Base-by-base conservation (phyloP, 2,797 vertebrate genomes). In the Betta splendens region DNA sequence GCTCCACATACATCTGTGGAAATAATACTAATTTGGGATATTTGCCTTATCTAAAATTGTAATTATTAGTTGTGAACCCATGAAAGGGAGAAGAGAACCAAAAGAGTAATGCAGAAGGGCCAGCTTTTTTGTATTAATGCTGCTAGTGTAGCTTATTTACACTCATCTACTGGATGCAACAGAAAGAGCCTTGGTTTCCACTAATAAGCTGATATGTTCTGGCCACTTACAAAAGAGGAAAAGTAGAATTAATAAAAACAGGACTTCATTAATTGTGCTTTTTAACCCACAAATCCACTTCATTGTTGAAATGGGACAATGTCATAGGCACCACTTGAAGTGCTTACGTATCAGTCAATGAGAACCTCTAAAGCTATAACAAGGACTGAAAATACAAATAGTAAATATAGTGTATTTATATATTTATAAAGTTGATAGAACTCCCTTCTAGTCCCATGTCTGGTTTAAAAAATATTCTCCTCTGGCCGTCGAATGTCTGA, bases 101-200 rank as follows among this genome's bases (percentile, higher is more conserved):
- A 68, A 69, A 45, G 16, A 42, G 65, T 25, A 72, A 73, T 22
- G 46, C 55, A 62, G 62, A 75, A 69, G 48, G 77, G 72, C 77
- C 77, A 84, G 69, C 60, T 75, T 55, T 48, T 43, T 74, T 66
- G 52, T 76, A 59, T 64, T 64, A 85, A 79, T 83, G 83, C 85
- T 66, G 81, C 85, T 90, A 85, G 85, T 67, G 46, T 75, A 90
- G 89, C 81, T 39, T 92, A 92, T 93, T 89, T 93, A 92, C 91
- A 93, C 75, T 89, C 75, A 38, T 79, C 79, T 89, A 89, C 61
- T 68, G 64, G 78, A 73, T 17, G 72, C 85, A 86, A 86, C 84
- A 74, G 60, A 87, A 89, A 83, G 18, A 76, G 39, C 70, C 67
- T 80, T 53, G 67, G 50, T 68, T 79, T 73, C 77, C 51, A 84